Base-by-base conservation (phyloP, 2,888 invertebrate genomes). In the Metopia argyrocephala region DNA sequence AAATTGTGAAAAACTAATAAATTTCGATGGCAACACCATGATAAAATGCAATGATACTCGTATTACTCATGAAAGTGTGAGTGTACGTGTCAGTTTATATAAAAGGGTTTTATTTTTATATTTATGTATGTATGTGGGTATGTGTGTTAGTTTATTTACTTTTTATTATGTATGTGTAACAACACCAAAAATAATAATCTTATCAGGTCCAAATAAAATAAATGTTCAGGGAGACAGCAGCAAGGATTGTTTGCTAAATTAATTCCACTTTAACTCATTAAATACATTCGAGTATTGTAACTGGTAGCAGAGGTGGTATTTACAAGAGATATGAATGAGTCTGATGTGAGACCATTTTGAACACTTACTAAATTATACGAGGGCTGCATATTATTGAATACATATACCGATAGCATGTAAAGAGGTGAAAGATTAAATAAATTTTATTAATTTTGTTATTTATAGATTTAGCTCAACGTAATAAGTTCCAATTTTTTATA, bases 1-100 rank as follows among this genome's bases (percentile, higher is more conserved):
- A 83, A 83, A 78, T 71, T 79, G 78, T 84, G 38, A 38, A 82
- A 84, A 83, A 82, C 76, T 82, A 84, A 85, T 84, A 84, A 85
- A 84, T 81, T 61, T 69, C 71, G 78, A 79, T 82, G 80, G 74
- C 62, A 80, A 70, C 76, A 65, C 73, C 23, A 64, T 66, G 83
- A 82, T 83, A 83, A 80, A 73, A 45, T 59, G 20, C 56, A 48
- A 54, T 69, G 25, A 74, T 54, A 59, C 64, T 56, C 31, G 50
- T 66, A 12, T 56, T 21, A 18, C 15, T 25, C 5, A 15, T 56
- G 27, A 23, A 46, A 21, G 4, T 48, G 7, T 54, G 27, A 27
- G 50, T 46, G 56, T 45, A 48, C 62, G 12, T 25, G 20, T 28
- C n/a, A 23, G 21, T 3, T n/a, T 2, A 56, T n/a, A 52, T 23